Base-by-base conservation (phyloP, 2,888 invertebrate species). In the Physocephala rufipes region DNA sequence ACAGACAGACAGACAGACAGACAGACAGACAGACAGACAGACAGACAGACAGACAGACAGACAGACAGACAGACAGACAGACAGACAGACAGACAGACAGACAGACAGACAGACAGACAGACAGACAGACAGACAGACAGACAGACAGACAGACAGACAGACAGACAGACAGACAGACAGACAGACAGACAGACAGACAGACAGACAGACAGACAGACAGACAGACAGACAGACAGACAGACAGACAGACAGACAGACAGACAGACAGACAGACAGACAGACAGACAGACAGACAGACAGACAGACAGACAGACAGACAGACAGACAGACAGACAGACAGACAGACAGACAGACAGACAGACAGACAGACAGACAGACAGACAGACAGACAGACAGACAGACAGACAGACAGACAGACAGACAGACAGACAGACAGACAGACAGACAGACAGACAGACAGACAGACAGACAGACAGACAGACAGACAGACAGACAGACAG, bases 1-100 rank as follows among this genome's bases (percentile, higher is more conserved):
- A 55, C 55, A 55, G 55, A 55, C 55, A 55, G 55, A 55, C 55
- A 55, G 55, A 55, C 55, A 55, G 55, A 55, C 55, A 55, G 55
- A 55, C 55, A 55, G 55, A 55, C 55, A 55, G 55, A 55, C 55
- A 55, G 55, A 55, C 55, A 55, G 55, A 55, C 55, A 55, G 55
- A 55, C 55, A 55, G 55, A 55, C 55, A 55, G 55, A 55, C 55
- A 55, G 55, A 55, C 55, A 55, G 55, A 55, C 55, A 55, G 55
- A 55, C 55, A 55, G 55, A 55, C 55, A 55, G 55, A 55, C 55
- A 55, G 55, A 55, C 55, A 55, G 55, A 55, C 55, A 55, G 55
- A 55, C 55, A 55, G 55, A 55, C 55, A 55, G 55, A 55, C 55
- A 55, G 55, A 55, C 55, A 55, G 55, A 55, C 55, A 55, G 55